These are phyloP conservation scores for Hypomecis atomaria DNA, from an alignment of 2,888 invertebrate genomes.

Conservation along the genomic window DNA sequence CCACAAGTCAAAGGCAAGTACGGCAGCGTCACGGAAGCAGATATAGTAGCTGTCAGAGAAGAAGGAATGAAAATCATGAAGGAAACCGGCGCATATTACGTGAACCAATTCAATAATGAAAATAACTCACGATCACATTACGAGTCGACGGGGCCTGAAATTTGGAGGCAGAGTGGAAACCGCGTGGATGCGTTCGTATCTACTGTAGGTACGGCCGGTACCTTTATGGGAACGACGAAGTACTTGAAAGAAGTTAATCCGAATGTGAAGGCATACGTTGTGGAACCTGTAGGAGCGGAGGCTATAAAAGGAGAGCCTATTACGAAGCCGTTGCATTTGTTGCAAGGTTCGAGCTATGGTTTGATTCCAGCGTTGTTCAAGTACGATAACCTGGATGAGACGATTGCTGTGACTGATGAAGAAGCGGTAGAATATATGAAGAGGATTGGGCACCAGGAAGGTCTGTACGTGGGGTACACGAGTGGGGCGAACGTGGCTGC, in stretches of 20 bases:
- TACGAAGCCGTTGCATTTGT: conserved; percentile 73
- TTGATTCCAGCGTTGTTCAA: conserved; percentile 72
- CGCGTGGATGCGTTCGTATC: conserved; percentile 73
- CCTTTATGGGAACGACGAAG: conserved; percentile 69
- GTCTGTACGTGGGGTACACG: conserved; percentile 75
- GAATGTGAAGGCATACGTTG: conserved; percentile 64
- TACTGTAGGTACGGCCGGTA: conserved; percentile 74
- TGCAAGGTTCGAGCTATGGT: conserved; percentile 78
- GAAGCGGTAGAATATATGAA: conserved; percentile 67
- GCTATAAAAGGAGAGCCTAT: conserved; percentile 70
- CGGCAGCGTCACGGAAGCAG: conserved; percentile 73
- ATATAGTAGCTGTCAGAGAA: conserved; percentile 69
- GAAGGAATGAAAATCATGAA: conserved; percentile 62
- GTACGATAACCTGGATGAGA: conserved; percentile 70
- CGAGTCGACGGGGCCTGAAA: conserved; percentile 73
- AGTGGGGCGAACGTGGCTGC: conserved; percentile 78
- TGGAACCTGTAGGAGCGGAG: conserved; percentile 74
- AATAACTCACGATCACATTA: conserved; percentile 70
- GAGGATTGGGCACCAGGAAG: conserved; percentile 72
- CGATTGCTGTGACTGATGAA: conserved; percentile 71
- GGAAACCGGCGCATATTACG: conserved; percentile 69
- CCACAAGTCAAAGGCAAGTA: conserved; percentile 77
- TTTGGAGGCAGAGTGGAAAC: conserved; percentile 77
- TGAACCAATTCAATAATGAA: conserved; percentile 72
- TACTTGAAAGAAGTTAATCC: conserved; percentile 74